These are phyloP conservation scores for Hassar affinis DNA, from an alignment of 2,113 vertebrate species.

Conservation along the genomic window DNA sequence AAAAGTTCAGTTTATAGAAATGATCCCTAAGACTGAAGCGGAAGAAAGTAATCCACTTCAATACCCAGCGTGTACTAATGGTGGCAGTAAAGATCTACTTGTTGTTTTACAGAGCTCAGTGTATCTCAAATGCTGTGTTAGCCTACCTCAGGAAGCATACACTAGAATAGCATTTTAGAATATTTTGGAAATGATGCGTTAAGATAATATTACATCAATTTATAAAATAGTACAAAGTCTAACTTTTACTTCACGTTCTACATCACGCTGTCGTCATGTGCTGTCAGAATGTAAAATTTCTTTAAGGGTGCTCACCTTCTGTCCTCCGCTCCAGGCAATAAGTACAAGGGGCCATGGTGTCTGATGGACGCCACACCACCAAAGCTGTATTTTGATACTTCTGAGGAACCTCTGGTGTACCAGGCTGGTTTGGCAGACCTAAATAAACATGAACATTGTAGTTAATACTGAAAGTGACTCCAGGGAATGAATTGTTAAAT, in stretches of 20 bases:
- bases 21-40: not conserved
- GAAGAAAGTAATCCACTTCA: slow-evolving; percentile 10
- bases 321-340: slow-evolving; percentile 85
- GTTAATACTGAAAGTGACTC: not conserved
- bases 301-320: slow-evolving; percentile 73
- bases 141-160: not conserved
- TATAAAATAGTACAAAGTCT: not conserved
- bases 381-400: slow-evolving; percentile 91
- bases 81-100: slow-evolving; percentile 39
- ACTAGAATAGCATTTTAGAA: not conserved
- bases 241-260: not conserved
- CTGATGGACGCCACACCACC: slow-evolving; percentile 91
- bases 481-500: not conserved
- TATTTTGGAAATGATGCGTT: not conserved
- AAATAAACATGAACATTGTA: not conserved
- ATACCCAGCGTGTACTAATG: slow-evolving; percentile 33
- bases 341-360: slow-evolving; percentile 87
- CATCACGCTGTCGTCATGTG: not conserved
- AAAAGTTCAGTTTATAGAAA: not conserved
- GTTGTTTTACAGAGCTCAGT: not conserved
- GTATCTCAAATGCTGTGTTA: not conserved
- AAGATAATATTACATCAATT: not conserved
- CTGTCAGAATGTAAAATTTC: not conserved
- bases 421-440: slow-evolving; percentile 88
- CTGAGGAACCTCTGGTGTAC: slow-evolving; percentile 91